Base-by-base conservation (phyloP, 2,888 invertebrate genomes). In the Spilarctia lutea region DNA sequence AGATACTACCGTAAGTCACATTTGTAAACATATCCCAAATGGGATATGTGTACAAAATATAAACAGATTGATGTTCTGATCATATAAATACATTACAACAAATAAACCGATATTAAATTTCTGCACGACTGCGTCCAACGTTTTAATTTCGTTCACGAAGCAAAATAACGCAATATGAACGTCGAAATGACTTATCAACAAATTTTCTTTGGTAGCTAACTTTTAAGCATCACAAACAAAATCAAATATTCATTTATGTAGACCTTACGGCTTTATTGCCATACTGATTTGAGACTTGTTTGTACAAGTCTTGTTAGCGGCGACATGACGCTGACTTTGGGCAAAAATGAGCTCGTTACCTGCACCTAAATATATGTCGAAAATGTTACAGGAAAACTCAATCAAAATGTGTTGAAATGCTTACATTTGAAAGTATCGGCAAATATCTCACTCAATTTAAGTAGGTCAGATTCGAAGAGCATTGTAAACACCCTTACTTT, bases 251-350 rank as follows among this genome's bases (percentile, higher is more conserved):
- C 84, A 86, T 82, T 85, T 84, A 85, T 84, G 84, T 82, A 83
- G 81, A 85, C 81, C 79, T 72, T 82, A 83, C 77, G 81, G 80
- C 85, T 84, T 85, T 86, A 87, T 84, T 87, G 85, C 84, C 83
- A 83, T 87, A 86, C 87, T 90, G 90, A 90, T 91, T 91, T 85
- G 86, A 86, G 86, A 86, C 87, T 89, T 91, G 89, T 91, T 91
- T 91, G 86, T 85, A 81, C 80, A 89, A 89, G 91, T 89, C 90
- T 90, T 89, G 90, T 92, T 91, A 91, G 85, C 82, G 83, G 85
- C 83, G 84, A 88, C 86, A 88, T 87, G 86, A 80, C 81, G 83
- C 82, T 78, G 79, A 74, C 83, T 85, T 82, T 79, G 77, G 80
- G 81, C 85, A 80, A 87, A 85, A 89, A 89, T 87, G 87, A 87